Conservation (phyloP, 2,888 invertebrate species). For the Oscheius sp. region DNA sequence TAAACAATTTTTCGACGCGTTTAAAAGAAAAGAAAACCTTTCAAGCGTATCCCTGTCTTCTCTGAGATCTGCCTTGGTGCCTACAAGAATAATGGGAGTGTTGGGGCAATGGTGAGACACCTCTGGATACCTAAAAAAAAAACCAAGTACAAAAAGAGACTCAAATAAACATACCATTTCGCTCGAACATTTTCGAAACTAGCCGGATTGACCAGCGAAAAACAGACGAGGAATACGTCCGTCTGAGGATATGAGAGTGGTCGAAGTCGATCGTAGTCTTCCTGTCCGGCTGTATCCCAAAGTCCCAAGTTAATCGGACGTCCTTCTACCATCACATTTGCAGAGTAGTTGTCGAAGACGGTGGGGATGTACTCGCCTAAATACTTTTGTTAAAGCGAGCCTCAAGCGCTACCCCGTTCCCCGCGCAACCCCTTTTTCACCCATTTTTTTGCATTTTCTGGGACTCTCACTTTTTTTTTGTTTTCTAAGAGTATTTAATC, state of each 20-base stretch:
- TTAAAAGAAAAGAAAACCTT: conserved; percentile 39
- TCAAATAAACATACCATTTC: conserved; percentile 85
- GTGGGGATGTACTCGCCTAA: conserved; percentile 86
- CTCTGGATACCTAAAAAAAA: conserved; percentile 80
- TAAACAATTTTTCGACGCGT: conserved; percentile 17
- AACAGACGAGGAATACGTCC: conserved; percentile 84
- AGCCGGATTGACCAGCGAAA: conserved; percentile 97
- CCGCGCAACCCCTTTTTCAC: too few species aligned
- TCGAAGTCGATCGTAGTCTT: conserved; percentile 61
- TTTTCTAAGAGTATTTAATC: too few species aligned
- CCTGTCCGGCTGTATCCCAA: conserved; percentile 71
- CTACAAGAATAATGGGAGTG: conserved; percentile 96
- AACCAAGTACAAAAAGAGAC: not conserved
- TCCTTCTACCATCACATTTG: conserved; percentile 73
- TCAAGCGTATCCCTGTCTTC: conserved; percentile 90
- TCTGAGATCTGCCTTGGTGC: conserved; percentile 95
- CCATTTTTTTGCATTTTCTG: too few species aligned
- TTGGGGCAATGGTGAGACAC: conserved; percentile 99
- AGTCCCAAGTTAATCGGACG: conserved; percentile 67
- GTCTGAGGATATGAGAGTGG: conserved; percentile 66
- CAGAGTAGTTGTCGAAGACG: conserved; percentile 77
- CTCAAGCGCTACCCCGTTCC: too few species aligned
- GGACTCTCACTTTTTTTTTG: too few species aligned
- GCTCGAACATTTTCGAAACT: conserved; percentile 99
- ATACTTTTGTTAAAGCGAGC: too few species aligned